Percentiles rank a stretch among this genome's conserved stretches.
These are phyloP conservation scores for Spermophilus dauricus DNA, from an alignment of 2,113 vertebrate species.

Conservation along the genomic window DNA sequence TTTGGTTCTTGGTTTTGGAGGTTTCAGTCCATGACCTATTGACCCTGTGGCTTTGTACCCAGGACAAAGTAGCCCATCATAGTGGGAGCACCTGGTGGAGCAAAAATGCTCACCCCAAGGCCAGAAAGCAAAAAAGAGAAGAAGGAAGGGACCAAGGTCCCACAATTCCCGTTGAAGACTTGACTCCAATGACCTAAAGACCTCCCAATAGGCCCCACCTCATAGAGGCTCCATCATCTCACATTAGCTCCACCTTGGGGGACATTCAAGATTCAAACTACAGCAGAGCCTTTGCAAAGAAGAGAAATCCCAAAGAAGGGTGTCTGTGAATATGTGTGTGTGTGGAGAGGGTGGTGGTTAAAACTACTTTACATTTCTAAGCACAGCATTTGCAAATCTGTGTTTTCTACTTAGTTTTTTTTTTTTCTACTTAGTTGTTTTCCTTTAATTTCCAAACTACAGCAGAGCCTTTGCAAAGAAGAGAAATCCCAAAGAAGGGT, in stretches of 20 bases:
- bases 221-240: too few relatives aligned
- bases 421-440: too few relatives aligned
- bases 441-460: background rate
- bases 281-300: background rate
- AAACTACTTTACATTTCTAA: background rate
- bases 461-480: background rate
- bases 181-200: background rate
- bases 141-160: background rate
- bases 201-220: background rate
- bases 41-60: background rate
- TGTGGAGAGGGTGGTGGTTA: fast-evolving
- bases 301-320: too few relatives aligned
- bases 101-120: background rate
- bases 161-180: background rate
- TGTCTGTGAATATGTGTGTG: too few relatives aligned
- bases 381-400: background rate
- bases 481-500: too few relatives aligned
- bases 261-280: background rate
- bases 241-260: background rate
- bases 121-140: background rate
- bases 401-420: background rate
- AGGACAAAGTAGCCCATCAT: background rate
- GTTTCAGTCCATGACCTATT: background rate
- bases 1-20: background rate
- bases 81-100: background rate